These are phyloP conservation scores for Pantherophis alleghaniensis DNA, from an alignment of 2,797 vertebrate genomes.

Conservation along the genomic window DNA sequence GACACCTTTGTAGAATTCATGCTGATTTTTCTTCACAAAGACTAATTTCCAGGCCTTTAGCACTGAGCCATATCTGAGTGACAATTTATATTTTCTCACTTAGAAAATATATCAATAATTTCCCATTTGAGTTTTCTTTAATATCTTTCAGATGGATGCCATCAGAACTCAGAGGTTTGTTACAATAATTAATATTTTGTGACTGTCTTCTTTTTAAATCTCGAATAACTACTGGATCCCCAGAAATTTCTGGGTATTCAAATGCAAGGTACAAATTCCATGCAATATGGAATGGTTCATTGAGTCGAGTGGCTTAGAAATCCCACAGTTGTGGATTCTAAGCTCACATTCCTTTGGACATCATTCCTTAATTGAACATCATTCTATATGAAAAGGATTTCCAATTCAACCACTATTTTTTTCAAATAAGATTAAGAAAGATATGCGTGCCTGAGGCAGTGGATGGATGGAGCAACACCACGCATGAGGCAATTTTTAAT, in stretches of 20 bases:
- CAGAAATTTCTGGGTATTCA: background rate
- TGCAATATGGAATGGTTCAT: background rate
- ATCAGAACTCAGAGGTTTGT: background rate
- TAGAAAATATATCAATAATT: background rate
- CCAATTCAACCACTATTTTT: background rate
- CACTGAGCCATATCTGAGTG: background rate
- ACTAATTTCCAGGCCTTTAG: background rate
- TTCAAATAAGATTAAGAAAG: background rate
- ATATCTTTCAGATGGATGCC: background rate
- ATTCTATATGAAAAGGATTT: background rate
- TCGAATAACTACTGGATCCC: background rate
- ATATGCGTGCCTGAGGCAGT: background rate
- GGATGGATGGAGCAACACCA: background rate
- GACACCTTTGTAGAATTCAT: background rate
- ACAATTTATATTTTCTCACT: background rate
- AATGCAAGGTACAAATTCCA: background rate
- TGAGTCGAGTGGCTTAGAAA: background rate
- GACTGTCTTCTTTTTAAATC: background rate
- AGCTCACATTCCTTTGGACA: background rate
- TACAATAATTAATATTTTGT: background rate
- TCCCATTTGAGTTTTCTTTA: background rate
- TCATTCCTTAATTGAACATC: background rate
- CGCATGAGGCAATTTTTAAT: background rate
- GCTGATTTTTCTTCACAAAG: background rate
- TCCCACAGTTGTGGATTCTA: background rate